phyloP scores from a whole-genome alignment of 1,140 invertebrate species.

The Caenorhabditis remanei region DNA sequence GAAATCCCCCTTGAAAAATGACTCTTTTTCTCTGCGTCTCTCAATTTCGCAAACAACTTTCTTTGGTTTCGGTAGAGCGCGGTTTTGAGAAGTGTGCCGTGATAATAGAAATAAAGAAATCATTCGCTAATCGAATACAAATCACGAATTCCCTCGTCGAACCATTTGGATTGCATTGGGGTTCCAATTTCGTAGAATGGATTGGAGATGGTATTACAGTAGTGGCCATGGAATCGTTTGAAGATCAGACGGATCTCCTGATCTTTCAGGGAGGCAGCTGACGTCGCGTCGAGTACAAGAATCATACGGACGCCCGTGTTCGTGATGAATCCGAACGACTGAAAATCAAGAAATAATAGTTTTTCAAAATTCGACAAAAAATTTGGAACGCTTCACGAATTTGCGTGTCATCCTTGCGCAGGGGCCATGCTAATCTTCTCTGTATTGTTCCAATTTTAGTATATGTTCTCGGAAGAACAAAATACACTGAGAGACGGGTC shows the following conservation, averaged over 20 bases:
- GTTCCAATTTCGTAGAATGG: slow-evolving; percentile 72
- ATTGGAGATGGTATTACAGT: slow-evolving; percentile 74
- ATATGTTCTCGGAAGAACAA: slow-evolving; percentile 63
- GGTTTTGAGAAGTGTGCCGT: too few relatives aligned
- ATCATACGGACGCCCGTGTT: slow-evolving; percentile 74
- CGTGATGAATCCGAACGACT: slow-evolving; percentile 77
- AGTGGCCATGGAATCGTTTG: slow-evolving; percentile 72
- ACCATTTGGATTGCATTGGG: slow-evolving; percentile 69
- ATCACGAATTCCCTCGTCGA: slow-evolving; percentile 59
- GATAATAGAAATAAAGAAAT: slow-evolving; percentile 15
- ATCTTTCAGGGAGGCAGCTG: slow-evolving; percentile 70
- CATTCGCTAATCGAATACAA: slow-evolving; percentile 58
- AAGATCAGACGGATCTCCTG: slow-evolving; percentile 68
- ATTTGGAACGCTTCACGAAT: slow-evolving; percentile 87
- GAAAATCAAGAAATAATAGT: too few relatives aligned
- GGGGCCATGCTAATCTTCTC: slow-evolving; percentile 93
- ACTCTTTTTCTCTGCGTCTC: too few relatives aligned
- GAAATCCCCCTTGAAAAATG: too few relatives aligned
- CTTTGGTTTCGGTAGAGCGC: too few relatives aligned
- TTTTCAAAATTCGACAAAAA: slow-evolving; percentile 61
- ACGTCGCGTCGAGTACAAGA: slow-evolving; percentile 70
- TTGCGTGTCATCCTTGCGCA: slow-evolving; percentile 92
- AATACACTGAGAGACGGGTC: too few relatives aligned
- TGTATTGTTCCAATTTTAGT: slow-evolving; percentile 86
- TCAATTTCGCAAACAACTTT: too few relatives aligned